These are phyloP conservation scores for Andrena flavipes DNA, from an alignment of 2,888 invertebrate genomes.

Conservation along the genomic window DNA sequence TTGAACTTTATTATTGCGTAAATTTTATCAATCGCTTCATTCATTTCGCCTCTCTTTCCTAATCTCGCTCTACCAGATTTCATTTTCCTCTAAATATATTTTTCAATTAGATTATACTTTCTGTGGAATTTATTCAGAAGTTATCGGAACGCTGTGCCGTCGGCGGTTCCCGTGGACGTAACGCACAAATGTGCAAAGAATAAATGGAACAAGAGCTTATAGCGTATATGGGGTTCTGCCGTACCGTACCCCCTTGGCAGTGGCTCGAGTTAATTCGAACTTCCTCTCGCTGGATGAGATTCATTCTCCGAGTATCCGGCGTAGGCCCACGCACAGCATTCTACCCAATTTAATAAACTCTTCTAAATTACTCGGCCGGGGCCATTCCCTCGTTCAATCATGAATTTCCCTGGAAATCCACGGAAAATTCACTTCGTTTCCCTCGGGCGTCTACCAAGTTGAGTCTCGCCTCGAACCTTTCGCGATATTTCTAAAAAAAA, in stretches of 20 bases:
- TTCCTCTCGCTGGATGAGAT: constrained; percentile 84
- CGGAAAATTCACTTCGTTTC: constrained; percentile 57
- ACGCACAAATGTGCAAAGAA: constrained; percentile 66
- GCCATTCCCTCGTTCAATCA: constrained; percentile 66
- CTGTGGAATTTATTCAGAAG: no score
- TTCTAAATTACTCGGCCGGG: constrained; percentile 76
- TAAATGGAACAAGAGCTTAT: constrained; percentile 71
- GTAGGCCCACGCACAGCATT: constrained; percentile 83
- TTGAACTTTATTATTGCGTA: constrained; percentile 61
- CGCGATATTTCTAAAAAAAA: neutral
- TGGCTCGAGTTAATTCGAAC: constrained; percentile 82
- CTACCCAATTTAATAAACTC: constrained; percentile 84
- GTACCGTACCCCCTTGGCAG: constrained; percentile 68
- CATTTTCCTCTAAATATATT: neutral
- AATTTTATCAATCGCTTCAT: constrained; percentile 33
- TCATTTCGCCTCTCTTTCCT: neutral
- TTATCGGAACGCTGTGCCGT: constrained; percentile 5
- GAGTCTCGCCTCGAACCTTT: neutral
- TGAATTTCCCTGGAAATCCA: constrained; percentile 67
- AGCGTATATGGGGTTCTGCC: constrained; percentile 62
- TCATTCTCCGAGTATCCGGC: constrained; percentile 84
- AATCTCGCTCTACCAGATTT: neutral
- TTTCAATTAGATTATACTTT: neutral
- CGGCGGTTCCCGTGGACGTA: constrained; percentile 14
- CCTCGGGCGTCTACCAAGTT: constrained; percentile 27